Conservation (phyloP, 2,113 vertebrate species). For the Chelonoidis abingdonii region DNA sequence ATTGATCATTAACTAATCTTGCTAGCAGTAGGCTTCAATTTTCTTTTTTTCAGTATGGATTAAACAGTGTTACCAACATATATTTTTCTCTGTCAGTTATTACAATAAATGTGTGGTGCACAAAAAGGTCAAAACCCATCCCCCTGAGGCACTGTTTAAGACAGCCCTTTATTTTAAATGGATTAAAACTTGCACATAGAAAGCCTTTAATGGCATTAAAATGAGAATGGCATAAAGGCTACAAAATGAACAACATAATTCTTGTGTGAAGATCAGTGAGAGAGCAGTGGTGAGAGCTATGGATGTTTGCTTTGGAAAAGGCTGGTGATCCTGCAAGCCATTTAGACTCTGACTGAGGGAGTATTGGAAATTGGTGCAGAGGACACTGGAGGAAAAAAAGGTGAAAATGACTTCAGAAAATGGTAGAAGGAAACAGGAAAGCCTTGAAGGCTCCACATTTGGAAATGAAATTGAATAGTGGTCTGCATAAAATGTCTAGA, state of each 20-base stretch:
- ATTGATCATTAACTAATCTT: slow-evolving; percentile 69
- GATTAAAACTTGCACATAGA: not conserved
- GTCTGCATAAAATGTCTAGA: not conserved
- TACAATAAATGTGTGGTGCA: not conserved
- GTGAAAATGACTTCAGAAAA: not conserved
- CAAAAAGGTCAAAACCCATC: slow-evolving; percentile 38
- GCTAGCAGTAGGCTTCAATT: slow-evolving; percentile 58
- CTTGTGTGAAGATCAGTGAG: not conserved
- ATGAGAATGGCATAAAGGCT: not conserved
- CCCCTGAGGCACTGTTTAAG: not conserved
- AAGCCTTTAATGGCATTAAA: not conserved
- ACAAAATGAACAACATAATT: not conserved
- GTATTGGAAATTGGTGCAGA: not conserved
- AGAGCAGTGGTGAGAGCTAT: not conserved
- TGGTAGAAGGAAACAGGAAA: not conserved
- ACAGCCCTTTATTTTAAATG: slow-evolving; percentile 4
- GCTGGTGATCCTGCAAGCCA: not conserved
- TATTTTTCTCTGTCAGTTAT: slow-evolving; percentile 60
- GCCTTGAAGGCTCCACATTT: not conserved
- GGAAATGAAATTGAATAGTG: not conserved
- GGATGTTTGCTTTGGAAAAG: not conserved
- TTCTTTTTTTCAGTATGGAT: slow-evolving; percentile 46
- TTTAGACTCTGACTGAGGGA: not conserved
- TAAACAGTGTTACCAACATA: slow-evolving; percentile 27
- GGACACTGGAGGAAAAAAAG: not conserved